Percentiles rank a stretch among this genome's conserved stretches.
Conservation (phyloP, 2,797 vertebrate genomes). For the Sebastes taczanowskii region DNA sequence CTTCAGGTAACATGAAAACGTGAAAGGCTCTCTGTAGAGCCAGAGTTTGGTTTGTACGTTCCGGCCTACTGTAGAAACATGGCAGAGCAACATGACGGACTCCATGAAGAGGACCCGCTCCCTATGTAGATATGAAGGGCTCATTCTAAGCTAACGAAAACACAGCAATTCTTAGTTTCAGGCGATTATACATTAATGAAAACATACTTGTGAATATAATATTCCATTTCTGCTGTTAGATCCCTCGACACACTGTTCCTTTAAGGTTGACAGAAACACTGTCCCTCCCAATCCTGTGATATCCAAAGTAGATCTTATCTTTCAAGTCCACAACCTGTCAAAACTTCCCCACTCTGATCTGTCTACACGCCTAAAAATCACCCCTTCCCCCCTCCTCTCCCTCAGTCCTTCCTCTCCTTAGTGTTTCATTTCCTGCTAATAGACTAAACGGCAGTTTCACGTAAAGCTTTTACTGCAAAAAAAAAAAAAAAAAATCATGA, state of each 20-base stretch:
- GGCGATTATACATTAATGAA: no score
- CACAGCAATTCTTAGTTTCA: no score
- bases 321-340: constrained; percentile 16
- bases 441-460: constrained; percentile 41
- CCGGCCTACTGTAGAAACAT: no score
- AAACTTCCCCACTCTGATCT: constrained; percentile 10
- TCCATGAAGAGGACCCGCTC: no score
- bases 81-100: no score
- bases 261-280: not conserved
- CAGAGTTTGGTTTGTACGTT: no score
- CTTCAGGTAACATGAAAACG: no score
- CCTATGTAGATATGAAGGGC: fast-evolving
- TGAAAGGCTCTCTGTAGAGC: no score
- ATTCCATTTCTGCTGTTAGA: no score
- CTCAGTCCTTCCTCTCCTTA: constrained; percentile 34
- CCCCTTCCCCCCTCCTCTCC: not conserved
- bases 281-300: not conserved
- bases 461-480: constrained; percentile 1
- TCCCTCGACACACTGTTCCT: no score
- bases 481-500: constrained; percentile 11
- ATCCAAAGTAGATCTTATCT: constrained; percentile 9
- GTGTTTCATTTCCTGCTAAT: constrained; percentile 67
- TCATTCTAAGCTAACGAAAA: no score
- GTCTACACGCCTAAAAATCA: constrained; percentile 7
- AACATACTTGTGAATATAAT: no score